These are phyloP conservation scores for Diloba caeruleocephala DNA, from an alignment of 2,888 invertebrate species.

Conservation along the genomic window DNA sequence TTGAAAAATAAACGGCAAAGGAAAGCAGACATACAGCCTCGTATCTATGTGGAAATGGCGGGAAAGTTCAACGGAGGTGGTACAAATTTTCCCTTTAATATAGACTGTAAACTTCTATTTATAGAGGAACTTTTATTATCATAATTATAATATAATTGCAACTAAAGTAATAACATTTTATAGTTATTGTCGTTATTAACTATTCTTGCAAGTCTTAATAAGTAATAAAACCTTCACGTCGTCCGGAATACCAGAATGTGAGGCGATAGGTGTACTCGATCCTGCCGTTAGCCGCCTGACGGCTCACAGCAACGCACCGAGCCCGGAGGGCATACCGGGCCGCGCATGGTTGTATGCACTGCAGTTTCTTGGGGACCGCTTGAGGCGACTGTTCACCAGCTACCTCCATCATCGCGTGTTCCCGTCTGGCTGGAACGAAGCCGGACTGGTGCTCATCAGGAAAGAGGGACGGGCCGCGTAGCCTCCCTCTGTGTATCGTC, in stretches of 20 bases:
- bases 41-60: conserved; percentile 63
- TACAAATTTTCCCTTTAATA: conserved; percentile 60
- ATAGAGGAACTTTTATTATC: conserved; percentile 37
- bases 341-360: too few relatives aligned
- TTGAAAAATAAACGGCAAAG: conserved; percentile 51
- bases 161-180: conserved; percentile 16
- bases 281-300: background rate
- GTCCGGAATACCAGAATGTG: conserved; percentile 1
- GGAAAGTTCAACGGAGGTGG: conserved; percentile 66
- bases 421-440: too few relatives aligned
- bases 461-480: too few relatives aligned
- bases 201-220: conserved; percentile 8
- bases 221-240: conserved; percentile 5
- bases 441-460: too few relatives aligned
- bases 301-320: too few relatives aligned
- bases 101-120: conserved; percentile 61
- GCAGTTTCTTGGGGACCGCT: too few relatives aligned
- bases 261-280: conserved; percentile 8
- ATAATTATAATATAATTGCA: conserved; percentile 19
- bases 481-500: too few relatives aligned
- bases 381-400: too few relatives aligned
- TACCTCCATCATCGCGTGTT: too few relatives aligned
- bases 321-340: too few relatives aligned
- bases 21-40: conserved; percentile 31
- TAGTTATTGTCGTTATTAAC: conserved; percentile 5